phyloP scores from a whole-genome alignment of 2,113 vertebrate species.

The Coturnix japonica region DNA sequence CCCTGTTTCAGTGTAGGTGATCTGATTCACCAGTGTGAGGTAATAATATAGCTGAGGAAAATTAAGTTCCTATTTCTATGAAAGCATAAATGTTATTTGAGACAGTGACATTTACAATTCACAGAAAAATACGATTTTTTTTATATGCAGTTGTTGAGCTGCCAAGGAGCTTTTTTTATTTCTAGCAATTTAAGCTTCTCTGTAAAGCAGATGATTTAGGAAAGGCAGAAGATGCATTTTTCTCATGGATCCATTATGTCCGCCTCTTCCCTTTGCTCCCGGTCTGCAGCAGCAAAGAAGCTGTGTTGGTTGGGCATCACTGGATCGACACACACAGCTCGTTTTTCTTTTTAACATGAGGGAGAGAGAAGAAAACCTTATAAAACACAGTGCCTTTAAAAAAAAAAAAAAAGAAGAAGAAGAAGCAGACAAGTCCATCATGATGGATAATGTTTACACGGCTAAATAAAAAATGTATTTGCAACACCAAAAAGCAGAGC shows the following conservation, averaged over 20 bases:
- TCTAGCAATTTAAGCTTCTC: constrained; percentile 65
- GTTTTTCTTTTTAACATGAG: constrained; percentile 62
- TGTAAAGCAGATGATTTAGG: constrained; percentile 66
- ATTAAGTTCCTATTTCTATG: constrained; percentile 47
- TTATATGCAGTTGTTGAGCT: constrained; percentile 52
- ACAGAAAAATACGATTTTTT: constrained; percentile 50
- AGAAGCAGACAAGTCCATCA: neutral
- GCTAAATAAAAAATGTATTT: constrained; percentile 56
- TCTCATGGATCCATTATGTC: constrained; percentile 60
- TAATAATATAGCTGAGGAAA: constrained; percentile 44
- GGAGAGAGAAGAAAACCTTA: constrained; percentile 32
- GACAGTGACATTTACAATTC: constrained; percentile 37
- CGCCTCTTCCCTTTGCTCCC: constrained; percentile 48
- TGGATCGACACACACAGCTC: constrained; percentile 42
- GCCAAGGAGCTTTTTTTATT: constrained; percentile 57
- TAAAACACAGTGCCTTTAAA: neutral
- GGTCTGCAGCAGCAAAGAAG: neutral
- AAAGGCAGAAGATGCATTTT: constrained; percentile 68
- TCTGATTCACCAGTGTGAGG: constrained; percentile 58
- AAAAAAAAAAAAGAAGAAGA: neutral
- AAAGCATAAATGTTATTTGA: constrained; percentile 56
- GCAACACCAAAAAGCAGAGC: neutral
- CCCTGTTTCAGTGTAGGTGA: constrained; percentile 27
- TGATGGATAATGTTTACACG: constrained; percentile 45
- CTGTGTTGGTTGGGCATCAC: constrained; percentile 20